Evolutionary conservation across 2,113 vertebrate genomes (phyloP).

Genomic region (Pelecanoides urinatrix): DNA sequence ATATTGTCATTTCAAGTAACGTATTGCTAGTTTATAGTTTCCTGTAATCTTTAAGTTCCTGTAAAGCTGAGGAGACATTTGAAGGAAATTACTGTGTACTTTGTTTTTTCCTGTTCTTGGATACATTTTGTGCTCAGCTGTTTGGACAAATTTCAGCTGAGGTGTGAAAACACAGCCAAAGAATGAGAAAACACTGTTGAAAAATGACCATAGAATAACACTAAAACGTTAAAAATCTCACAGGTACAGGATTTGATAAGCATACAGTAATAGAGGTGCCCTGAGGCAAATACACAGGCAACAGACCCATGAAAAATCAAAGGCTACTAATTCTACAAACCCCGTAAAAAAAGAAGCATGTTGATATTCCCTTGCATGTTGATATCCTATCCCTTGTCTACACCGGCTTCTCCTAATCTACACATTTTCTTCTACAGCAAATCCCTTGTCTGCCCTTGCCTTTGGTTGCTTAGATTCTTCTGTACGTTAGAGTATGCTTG

Average conservation of each 20-base stretch:
- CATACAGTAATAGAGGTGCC: neutral
- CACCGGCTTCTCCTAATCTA: neutral
- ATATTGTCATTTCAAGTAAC: neutral
- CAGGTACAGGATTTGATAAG: neutral
- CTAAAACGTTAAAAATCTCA: neutral
- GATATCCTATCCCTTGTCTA: neutral
- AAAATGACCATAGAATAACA: neutral
- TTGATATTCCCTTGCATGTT: neutral
- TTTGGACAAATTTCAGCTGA: constrained; percentile 11
- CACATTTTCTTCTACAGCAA: neutral
- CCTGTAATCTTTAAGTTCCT: neutral
- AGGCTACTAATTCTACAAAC: neutral
- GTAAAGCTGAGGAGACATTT: neutral
- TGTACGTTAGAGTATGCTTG: neutral
- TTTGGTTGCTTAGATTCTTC: neutral
- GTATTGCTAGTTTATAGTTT: neutral
- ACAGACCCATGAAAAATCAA: neutral
- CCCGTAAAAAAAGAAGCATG: neutral
- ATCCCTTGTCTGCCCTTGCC: neutral
- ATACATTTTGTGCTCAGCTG: neutral
- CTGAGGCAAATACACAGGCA: neutral
- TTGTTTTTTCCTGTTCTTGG: neutral
- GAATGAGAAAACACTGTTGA: neutral
- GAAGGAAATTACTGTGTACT: neutral
- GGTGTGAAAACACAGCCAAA: neutral